These are phyloP conservation scores for Karalla daura DNA, from an alignment of 2,797 vertebrate genomes.

Conservation along the genomic window DNA sequence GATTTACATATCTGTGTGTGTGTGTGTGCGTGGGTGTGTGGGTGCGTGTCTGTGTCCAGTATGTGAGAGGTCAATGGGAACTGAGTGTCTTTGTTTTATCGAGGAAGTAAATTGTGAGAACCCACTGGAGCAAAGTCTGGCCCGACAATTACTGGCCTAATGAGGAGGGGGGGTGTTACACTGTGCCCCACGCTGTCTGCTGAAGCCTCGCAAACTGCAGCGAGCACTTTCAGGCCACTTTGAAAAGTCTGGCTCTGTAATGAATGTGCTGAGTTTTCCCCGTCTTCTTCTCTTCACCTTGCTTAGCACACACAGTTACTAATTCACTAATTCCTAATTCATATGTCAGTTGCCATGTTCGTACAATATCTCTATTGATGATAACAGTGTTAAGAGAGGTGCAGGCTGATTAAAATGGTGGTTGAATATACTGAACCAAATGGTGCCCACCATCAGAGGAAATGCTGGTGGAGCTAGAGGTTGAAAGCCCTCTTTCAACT, in stretches of 20 bases:
- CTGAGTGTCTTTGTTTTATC: conserved; percentile 49
- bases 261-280: conserved; percentile 9
- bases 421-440: neutral
- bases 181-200: conserved; percentile 26
- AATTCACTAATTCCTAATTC: neutral
- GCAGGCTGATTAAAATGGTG: neutral
- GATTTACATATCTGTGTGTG: conserved; percentile 42
- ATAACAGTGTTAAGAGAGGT: neutral
- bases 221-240: conserved; percentile 5
- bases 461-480: too few relatives aligned
- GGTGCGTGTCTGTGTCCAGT: neutral
- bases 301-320: conserved; percentile 1
- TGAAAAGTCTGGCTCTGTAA: conserved; percentile 16
- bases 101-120: conserved; percentile 50
- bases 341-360: too few relatives aligned
- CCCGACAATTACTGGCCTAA: conserved; percentile 57
- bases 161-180: conserved; percentile 45
- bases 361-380: too few relatives aligned
- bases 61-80: conserved; percentile 19
- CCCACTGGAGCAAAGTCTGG: conserved; percentile 59
- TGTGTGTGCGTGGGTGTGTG: neutral
- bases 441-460: neutral
- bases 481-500: too few relatives aligned
- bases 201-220: conserved; percentile 29
- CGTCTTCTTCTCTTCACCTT: too few relatives aligned